Evolutionary conservation across 2,797 vertebrate species (phyloP).

Genomic region (Microctenopoma steveboyesi): DNA sequence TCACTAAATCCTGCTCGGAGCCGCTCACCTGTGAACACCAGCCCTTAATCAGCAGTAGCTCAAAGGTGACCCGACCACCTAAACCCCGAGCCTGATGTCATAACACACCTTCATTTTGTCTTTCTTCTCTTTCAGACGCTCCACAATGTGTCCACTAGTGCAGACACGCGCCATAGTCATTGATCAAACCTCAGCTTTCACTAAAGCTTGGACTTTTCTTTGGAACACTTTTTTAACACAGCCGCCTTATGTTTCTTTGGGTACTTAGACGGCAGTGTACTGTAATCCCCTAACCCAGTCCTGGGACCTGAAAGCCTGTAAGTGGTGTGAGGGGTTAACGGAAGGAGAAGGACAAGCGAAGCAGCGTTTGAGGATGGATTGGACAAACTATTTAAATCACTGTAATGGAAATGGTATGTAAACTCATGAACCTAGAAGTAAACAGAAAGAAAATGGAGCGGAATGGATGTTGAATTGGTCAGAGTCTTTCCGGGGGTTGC

Average conservation of each 20-base stretch:
- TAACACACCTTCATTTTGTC: slow-evolving; percentile 72
- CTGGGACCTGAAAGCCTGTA: slow-evolving; percentile 75
- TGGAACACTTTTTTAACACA: slow-evolving; percentile 69
- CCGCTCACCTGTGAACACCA: slow-evolving; percentile 77
- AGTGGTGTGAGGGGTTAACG: slow-evolving; percentile 72
- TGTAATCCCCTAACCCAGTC: slow-evolving; percentile 69
- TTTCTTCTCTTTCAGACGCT: slow-evolving; percentile 61
- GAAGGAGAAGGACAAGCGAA: slow-evolving; percentile 64
- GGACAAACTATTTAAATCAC: slow-evolving; percentile 85
- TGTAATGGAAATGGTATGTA: slow-evolving; percentile 85
- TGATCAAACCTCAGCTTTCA: slow-evolving; percentile 78
- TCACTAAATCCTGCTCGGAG: slow-evolving; percentile 78
- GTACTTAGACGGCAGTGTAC: slow-evolving; percentile 50
- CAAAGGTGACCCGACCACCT: slow-evolving; percentile 69
- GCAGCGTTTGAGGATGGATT: slow-evolving; percentile 70
- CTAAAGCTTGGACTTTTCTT: slow-evolving; percentile 57
- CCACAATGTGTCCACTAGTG: slow-evolving; percentile 68
- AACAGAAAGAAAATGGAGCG: slow-evolving; percentile 78
- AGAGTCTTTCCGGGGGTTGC: slow-evolving; percentile 62
- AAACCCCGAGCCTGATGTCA: slow-evolving; percentile 72
- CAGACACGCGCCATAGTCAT: slow-evolving; percentile 76
- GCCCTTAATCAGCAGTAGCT: slow-evolving; percentile 74
- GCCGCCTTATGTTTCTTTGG: slow-evolving; percentile 63
- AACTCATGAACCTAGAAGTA: slow-evolving; percentile 81
- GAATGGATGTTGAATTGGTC: slow-evolving; percentile 72